Evolutionary conservation across 2,797 vertebrate species (phyloP).

Genomic region (Peromyscus aztecus): DNA sequence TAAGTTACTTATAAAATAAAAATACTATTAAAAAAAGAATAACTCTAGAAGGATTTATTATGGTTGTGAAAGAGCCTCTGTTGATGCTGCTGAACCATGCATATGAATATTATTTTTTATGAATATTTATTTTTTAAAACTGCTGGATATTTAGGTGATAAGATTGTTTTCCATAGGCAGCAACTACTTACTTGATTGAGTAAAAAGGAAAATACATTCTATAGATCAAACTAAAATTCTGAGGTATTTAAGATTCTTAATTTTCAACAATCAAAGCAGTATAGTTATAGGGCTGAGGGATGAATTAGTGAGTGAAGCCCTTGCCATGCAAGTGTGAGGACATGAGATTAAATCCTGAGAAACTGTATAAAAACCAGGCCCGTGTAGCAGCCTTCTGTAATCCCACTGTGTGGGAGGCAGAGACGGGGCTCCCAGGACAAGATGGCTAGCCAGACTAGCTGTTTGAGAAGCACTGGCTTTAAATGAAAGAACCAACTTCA

Average conservation of each 20-base stretch:
- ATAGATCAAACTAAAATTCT: neutral
- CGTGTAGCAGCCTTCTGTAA: neutral
- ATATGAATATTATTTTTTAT: neutral
- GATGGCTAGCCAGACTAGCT: neutral
- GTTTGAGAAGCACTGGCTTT: neutral
- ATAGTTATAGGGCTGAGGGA: rapidly evolving
- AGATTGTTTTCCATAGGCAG: neutral
- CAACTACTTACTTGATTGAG: neutral
- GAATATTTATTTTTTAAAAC: neutral
- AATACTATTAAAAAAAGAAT: neutral
- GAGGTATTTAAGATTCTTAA: neutral
- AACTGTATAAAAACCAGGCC: neutral
- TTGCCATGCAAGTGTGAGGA: neutral
- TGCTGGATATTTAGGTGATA: neutral
- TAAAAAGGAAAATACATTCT: neutral
- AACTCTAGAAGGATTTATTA: neutral
- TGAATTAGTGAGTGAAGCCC: neutral
- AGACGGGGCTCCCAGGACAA: neutral
- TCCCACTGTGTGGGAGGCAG: neutral
- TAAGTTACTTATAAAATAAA: too few relatives aligned
- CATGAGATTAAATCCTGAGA: neutral
- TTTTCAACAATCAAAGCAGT: slow-evolving; percentile 1
- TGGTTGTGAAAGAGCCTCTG: neutral
- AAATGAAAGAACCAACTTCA: neutral
- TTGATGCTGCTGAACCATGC: neutral